Evolutionary conservation across 2,888 invertebrate species (phyloP), one percentile per base, ranked within the genome.

Genomic region (Chrysina gloriosa): DNA sequence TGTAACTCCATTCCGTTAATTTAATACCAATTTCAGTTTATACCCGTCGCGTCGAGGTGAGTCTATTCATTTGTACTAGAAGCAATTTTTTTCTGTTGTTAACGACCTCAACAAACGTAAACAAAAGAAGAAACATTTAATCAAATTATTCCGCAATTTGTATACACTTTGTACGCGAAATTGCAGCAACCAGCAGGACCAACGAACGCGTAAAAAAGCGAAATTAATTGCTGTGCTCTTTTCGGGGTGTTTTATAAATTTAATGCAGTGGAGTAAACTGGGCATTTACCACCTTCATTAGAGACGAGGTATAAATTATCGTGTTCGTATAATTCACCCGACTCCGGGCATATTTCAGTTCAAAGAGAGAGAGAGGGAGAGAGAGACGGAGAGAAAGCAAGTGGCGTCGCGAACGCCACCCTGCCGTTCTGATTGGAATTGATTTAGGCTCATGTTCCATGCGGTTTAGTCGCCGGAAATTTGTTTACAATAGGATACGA

Each of bases 211-310:
- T 19, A 42, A 54, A 52, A 65, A 54, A 65, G 45, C 45, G 67
- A 64, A 69, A 67, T 61, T 63, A 69, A 65, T 65, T 56, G 65
- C 54, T 23, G 52, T 45, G 65, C 65, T 70, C 70, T 73, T 74
- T 72, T 72, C 72, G 74, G 73, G 58, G 58, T 76, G 73, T 73
- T 69, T 70, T 72, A 70, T 72, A 77, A 77, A 79, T 78, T 79
- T 78, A 77, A 79, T 77, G 75, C 77, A 76, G 79, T 76, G 76
- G 77, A 76, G 77, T 74, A 75, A 74, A 74, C 76, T 73, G 73
- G 76, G 78, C 80, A 78, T 80, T 81, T 81, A 80, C 80, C 80
- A 79, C 79, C 80, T 80, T 81, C 79, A 81, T 81, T 81, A 80
- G 78, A 79, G 75, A 76, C 74, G 77, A 72, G 74, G 75, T 78